phyloP scores from a whole-genome alignment of 2,113 vertebrate genomes.

The Anseranas semipalmata region DNA sequence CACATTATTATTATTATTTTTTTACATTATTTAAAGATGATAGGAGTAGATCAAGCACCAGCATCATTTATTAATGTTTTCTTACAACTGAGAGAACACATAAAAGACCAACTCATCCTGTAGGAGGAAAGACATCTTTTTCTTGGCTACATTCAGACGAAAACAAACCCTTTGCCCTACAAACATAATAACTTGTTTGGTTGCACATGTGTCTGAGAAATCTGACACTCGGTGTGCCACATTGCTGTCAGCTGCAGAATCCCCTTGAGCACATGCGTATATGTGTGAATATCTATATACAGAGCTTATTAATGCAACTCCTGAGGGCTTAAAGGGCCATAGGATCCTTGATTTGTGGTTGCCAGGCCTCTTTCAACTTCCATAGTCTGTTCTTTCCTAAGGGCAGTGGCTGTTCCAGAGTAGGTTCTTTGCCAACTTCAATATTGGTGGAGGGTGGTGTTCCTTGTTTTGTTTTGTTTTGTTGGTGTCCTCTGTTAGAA shows the following conservation, averaged over 20 bases:
- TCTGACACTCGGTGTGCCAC: not conserved
- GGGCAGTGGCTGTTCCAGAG: no score
- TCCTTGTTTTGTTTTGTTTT: not conserved
- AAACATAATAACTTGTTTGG: not conserved
- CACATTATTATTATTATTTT: no score
- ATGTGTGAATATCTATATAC: not conserved
- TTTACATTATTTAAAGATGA: not conserved
- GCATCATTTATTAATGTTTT: not conserved
- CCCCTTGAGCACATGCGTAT: not conserved
- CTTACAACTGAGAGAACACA: not conserved
- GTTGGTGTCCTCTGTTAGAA: not conserved
- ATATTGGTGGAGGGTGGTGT: not conserved
- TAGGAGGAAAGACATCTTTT: not conserved
- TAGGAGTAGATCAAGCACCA: not conserved
- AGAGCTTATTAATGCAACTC: not conserved
- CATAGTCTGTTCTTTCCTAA: not conserved
- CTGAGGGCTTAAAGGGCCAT: not conserved
- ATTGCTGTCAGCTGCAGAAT: not conserved
- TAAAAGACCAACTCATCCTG: not conserved
- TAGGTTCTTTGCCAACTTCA: accelerated
- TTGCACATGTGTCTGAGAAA: not conserved
- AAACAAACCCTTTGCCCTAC: not conserved
- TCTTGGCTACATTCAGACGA: not conserved
- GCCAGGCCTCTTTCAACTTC: not conserved
- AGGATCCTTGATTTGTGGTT: not conserved